phyloP scores from a whole-genome alignment of 2,113 vertebrate species.

The Rhea americana region DNA sequence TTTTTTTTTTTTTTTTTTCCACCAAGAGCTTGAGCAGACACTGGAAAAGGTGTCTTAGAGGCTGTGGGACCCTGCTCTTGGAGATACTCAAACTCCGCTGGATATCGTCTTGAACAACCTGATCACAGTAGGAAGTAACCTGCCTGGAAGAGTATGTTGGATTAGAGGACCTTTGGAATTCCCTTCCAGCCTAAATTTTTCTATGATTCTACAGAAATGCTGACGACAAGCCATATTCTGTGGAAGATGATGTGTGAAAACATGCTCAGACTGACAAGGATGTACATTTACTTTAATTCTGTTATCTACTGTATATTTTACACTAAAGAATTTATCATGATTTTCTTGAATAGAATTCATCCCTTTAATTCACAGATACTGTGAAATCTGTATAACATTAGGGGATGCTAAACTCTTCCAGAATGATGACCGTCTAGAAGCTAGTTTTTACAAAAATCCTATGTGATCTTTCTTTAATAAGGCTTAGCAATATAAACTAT shows the following conservation, averaged over 20 bases:
- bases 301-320: neutral
- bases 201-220: neutral
- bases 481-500: neutral
- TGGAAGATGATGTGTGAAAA: neutral
- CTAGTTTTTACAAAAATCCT: neutral
- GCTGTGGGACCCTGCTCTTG: neutral
- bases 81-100: neutral
- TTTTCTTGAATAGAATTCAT: neutral
- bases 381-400: neutral
- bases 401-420: neutral
- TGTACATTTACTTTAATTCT: neutral
- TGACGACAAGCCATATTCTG: neutral
- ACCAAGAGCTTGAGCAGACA: accelerated
- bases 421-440: neutral
- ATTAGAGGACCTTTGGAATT: neutral
- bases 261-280: neutral
- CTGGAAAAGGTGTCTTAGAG: accelerated
- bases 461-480: neutral
- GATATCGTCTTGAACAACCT: neutral
- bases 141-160: neutral
- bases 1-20: no score
- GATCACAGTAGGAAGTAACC: neutral
- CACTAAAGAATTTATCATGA: neutral
- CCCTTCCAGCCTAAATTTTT: neutral
- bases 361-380: accelerated